Evolutionary conservation across 2,797 vertebrate species (phyloP).

Genomic region (Rhinoraja longicauda): DNA sequence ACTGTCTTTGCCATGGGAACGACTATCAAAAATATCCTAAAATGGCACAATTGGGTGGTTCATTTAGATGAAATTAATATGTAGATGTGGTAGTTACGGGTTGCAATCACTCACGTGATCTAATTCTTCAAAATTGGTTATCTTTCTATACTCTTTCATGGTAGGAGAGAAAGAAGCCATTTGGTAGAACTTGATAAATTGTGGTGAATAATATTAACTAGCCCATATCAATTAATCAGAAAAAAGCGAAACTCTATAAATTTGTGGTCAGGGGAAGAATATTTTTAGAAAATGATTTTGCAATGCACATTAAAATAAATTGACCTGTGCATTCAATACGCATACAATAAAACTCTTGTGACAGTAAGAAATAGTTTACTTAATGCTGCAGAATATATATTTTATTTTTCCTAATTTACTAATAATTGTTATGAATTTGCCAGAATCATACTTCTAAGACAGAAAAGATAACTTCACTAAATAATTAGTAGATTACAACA

Average conservation of each 20-base stretch:
- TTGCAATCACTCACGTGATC: not conserved
- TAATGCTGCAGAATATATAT: conserved; percentile 23
- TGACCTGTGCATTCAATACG: not conserved
- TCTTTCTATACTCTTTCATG: not conserved
- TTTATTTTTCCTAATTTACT: conserved; percentile 24
- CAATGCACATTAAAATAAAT: not conserved
- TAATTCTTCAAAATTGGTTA: not conserved
- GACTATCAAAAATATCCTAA: not conserved
- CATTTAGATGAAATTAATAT: not conserved
- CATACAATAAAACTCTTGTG: not conserved
- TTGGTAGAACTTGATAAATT: not conserved
- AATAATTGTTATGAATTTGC: conserved; percentile 21
- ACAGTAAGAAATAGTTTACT: not conserved
- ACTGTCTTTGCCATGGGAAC: too few relatives aligned
- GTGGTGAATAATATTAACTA: not conserved
- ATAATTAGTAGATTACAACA: conserved; percentile 18
- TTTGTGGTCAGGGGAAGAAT: not conserved
- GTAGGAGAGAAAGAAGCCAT: not conserved
- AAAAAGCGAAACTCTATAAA: not conserved
- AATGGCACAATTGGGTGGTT: not conserved
- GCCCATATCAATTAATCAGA: not conserved
- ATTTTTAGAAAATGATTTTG: conserved; percentile 11
- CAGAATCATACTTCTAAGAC: not conserved
- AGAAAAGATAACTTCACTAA: conserved; percentile 18
- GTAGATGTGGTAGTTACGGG: too few relatives aligned